Evolutionary conservation across 2,888 invertebrate genomes (phyloP).

Genomic region (Campopleginae sp.): DNA sequence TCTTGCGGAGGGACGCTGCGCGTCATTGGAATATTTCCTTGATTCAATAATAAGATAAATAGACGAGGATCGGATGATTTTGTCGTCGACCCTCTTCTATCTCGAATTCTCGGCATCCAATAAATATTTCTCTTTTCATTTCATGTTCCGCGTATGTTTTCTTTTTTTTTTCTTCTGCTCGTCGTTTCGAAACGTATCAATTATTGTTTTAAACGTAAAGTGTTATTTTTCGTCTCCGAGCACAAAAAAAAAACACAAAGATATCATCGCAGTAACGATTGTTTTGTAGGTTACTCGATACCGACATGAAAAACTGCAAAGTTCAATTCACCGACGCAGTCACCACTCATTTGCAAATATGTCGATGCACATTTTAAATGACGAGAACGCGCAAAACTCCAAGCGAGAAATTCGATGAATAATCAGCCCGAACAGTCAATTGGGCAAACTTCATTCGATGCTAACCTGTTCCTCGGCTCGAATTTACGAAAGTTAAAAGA

Average conservation of each 20-base stretch:
- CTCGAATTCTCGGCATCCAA: not conserved
- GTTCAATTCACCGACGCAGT: not conserved
- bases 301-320: not conserved
- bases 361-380: not conserved
- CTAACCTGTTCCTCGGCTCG: not conserved
- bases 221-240: not conserved
- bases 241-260: not conserved
- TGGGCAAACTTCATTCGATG: not conserved
- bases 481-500: not conserved
- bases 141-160: not conserved
- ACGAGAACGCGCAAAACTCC: not conserved
- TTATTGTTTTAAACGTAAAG: not conserved
- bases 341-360: not conserved
- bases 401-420: not conserved
- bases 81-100: conserved; percentile 20
- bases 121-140: not conserved
- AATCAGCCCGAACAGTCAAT: not conserved
- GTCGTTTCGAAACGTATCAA: not conserved
- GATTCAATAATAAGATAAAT: conserved; percentile 50
- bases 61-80: conserved; percentile 45
- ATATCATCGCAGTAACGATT: not conserved
- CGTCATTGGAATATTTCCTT: conserved; percentile 38
- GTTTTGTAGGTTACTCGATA: not conserved
- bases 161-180: not conserved
- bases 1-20: not conserved